Evolutionary conservation across 2,113 vertebrate species (phyloP).

Genomic region (Cynocephalus volans): DNA sequence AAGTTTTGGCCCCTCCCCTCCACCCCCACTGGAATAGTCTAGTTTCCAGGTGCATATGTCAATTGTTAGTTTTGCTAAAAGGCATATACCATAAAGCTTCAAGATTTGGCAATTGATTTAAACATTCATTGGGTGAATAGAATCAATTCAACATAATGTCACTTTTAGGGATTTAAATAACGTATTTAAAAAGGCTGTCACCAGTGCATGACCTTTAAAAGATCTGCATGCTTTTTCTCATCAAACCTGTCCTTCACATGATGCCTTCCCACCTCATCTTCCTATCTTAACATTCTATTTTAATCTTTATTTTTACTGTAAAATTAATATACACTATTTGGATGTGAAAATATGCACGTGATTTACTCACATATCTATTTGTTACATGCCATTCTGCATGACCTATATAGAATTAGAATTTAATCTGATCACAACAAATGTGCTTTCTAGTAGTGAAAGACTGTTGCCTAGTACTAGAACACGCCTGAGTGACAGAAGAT

Average conservation of each 20-base stretch:
- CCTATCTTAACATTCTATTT: too few relatives aligned
- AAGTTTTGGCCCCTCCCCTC: background rate
- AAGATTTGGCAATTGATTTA: background rate
- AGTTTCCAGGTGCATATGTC: slow-evolving; percentile 40
- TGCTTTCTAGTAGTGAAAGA: background rate
- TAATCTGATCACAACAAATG: background rate
- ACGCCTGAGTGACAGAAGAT: background rate
- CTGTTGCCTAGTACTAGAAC: background rate
- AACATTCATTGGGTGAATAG: background rate
- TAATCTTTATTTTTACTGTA: too few relatives aligned
- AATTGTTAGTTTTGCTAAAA: slow-evolving; percentile 44
- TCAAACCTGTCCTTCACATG: background rate
- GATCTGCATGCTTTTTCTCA: background rate
- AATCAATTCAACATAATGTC: background rate
- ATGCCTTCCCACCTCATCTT: background rate
- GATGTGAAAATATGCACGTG: background rate
- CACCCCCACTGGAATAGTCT: background rate
- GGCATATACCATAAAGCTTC: background rate
- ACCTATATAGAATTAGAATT: background rate
- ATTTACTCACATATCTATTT: background rate
- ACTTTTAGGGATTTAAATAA: too few relatives aligned
- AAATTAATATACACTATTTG: background rate
- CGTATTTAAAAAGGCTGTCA: background rate
- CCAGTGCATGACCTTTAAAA: background rate
- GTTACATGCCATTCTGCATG: background rate